Base-by-base conservation (phyloP, 2,113 vertebrate genomes). In the Chionodraco myersi region DNA sequence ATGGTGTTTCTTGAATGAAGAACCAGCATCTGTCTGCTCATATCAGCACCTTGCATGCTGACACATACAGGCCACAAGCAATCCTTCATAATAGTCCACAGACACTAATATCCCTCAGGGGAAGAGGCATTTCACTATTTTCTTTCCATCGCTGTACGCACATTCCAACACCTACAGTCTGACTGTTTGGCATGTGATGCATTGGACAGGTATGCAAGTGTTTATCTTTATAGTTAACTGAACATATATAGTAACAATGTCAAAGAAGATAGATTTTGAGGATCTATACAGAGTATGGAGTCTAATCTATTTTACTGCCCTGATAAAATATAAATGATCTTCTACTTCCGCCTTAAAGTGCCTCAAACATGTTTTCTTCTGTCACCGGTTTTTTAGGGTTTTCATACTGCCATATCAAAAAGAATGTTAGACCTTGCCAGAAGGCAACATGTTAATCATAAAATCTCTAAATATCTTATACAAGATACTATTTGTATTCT, bases 1-100 rank as follows among this genome's bases (percentile, higher is more conserved):
- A 88, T 91, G 88, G 86, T 64, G 77, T 81, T 87, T 84, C 79
- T 47, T 88, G 73, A 90, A 88, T 62, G 84, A 80, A 79, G 66
- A 69, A 77, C n/a, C 72, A 67, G 79, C 91, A 87, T 86, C 86
- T 73, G 89, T 87, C 83, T 75, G 68, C 56, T 82, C 67, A 62
- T 62, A 75, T 83, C 75, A 53, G 77, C 75, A 49, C 23, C 51
- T 69, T 65, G 71, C 75, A 71, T 21, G 57, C 78, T 79, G 74
- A 69, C 87, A 71, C 66, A 74, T 72, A 77, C 83, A 47, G 36
- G 60, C 67, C 74, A 77, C 53, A 47, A 34, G 53, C 57, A 74
- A 65, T 57, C 73, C 71, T 53, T 52, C 47, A 21, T 71, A 67
- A 89, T 67, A 88, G 68, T 88, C 59, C 64, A 72, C 70, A 34